These are phyloP conservation scores for Garrulus glandarius DNA, from an alignment of 2,797 vertebrate genomes.

Conservation along the genomic window DNA sequence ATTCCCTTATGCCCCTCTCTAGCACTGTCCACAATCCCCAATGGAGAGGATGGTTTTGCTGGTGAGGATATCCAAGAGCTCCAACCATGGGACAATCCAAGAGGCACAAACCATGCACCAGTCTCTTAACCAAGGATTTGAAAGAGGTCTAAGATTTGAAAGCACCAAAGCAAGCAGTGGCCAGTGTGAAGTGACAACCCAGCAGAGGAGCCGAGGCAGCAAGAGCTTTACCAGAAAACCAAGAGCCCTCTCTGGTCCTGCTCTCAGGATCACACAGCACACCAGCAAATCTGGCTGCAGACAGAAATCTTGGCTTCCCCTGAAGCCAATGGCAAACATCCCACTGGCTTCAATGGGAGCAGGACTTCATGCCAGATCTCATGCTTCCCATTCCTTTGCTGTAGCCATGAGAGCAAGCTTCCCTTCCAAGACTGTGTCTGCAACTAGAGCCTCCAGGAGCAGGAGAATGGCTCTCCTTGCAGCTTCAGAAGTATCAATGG, in stretches of 20 bases:
- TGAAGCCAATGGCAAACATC: conserved; percentile 52
- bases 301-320: conserved; percentile 32
- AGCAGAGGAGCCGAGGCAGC: background rate
- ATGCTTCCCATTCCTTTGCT: conserved; percentile 57
- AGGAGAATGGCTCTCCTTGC: background rate
- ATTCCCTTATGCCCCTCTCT: background rate
- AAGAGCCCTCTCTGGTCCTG: conserved; percentile 9
- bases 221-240: conserved; percentile 31
- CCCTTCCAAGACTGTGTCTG: conserved; percentile 58
- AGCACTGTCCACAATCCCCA: background rate
- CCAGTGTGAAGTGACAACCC: background rate
- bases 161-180: background rate
- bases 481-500: background rate
- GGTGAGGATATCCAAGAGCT: background rate
- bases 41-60: background rate
- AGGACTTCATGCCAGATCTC: conserved; percentile 52
- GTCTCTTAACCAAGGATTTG: background rate
- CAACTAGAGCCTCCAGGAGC: conserved; percentile 39
- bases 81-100: background rate
- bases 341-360: conserved; percentile 56
- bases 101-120: background rate
- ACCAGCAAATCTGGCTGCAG: conserved; percentile 54
- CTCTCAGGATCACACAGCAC: conserved; percentile 23
- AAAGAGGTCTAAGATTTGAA: background rate
- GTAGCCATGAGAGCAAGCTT: conserved; percentile 50